Conservation (phyloP, 2,113 vertebrate species). For the Halcyon senegalensis region DNA sequence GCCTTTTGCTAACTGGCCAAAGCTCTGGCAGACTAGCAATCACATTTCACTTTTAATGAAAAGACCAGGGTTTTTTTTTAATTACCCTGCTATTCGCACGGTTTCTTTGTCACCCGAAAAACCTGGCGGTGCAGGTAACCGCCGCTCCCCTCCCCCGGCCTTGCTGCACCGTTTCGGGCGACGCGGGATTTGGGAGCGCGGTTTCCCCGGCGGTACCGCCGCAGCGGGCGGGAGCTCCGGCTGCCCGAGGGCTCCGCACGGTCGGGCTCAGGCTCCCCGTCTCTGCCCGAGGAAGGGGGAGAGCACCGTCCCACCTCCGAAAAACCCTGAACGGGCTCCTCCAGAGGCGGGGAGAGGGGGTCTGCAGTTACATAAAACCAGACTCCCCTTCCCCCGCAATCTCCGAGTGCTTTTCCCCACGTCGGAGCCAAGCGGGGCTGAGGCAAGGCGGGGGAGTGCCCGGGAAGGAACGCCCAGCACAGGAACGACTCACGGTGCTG, state of each 20-base stretch:
- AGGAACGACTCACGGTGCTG: rapidly evolving
- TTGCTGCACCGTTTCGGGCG: not conserved
- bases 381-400: too few species aligned
- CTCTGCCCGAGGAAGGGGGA: not conserved
- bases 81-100: not conserved
- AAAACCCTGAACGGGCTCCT: not conserved
- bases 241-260: not conserved
- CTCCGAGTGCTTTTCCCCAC: not conserved
- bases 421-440: not conserved
- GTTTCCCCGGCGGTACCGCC: not conserved
- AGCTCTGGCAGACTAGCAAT: not conserved
- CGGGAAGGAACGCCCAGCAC: not conserved
- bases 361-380: not conserved
- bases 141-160: not conserved
- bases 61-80: not conserved
- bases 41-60: not conserved
- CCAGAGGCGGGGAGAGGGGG: not conserved
- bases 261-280: too few species aligned
- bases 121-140: not conserved
- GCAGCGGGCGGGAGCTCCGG: not conserved
- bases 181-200: not conserved
- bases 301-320: not conserved
- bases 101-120: not conserved
- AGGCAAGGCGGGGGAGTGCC: not conserved
- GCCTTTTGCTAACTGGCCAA: not conserved